Conservation (phyloP, 2,888 invertebrate species). For the Scaptomyza parva region DNA sequence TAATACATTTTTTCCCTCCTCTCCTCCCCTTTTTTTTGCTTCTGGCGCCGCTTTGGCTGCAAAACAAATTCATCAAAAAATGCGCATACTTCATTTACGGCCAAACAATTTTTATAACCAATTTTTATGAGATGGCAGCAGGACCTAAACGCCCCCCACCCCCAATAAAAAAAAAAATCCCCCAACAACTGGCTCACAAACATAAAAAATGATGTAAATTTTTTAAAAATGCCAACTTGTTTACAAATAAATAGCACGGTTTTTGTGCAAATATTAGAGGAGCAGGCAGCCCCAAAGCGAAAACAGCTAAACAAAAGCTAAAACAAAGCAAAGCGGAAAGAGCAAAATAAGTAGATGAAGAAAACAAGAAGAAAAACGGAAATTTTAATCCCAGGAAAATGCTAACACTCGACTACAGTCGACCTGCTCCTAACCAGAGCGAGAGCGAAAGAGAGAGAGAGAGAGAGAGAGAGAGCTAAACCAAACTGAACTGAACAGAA, state of each 20-base stretch:
- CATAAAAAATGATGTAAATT: constrained; percentile 74
- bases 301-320: constrained; percentile 19
- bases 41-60: constrained; percentile 49
- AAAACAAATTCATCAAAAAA: constrained; percentile 75
- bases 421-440: constrained; percentile 10
- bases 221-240: constrained; percentile 73
- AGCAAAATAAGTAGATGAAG: constrained; percentile 9
- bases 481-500: constrained; percentile 5
- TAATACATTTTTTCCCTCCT: constrained; percentile 7
- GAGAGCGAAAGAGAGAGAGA: no score
- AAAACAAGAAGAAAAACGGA: constrained; percentile 46
- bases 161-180: constrained; percentile 15
- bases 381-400: constrained; percentile 73
- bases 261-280: constrained; percentile 56
- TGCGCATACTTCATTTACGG: constrained; percentile 70
- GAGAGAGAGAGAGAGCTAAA: no score
- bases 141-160: constrained; percentile 5
- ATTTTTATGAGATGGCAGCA: constrained; percentile 62
- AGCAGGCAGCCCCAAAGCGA: constrained; percentile 24
- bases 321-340: constrained; percentile 10
- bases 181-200: constrained; percentile 31
- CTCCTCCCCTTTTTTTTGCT: constrained; percentile 6
- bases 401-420: constrained; percentile 57
- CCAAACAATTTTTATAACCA: constrained; percentile 76
- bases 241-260: constrained; percentile 73